These are phyloP conservation scores for Peribatodes rhomboidaria DNA, from an alignment of 2,888 invertebrate species.

Conservation along the genomic window DNA sequence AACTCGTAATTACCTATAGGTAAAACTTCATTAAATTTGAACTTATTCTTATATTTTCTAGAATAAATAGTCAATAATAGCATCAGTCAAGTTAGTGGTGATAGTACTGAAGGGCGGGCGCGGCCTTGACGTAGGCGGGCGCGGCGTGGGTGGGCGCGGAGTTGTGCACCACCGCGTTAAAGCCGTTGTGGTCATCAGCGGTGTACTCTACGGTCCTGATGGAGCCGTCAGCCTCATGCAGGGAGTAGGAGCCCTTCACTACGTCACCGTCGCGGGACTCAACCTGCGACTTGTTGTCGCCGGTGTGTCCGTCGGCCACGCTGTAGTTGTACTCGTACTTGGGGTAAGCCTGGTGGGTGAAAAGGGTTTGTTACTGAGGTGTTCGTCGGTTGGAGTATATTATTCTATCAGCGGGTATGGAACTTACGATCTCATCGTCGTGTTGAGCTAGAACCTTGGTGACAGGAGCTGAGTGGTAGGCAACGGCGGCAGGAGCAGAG, in stretches of 20 bases:
- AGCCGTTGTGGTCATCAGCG: constrained; percentile 83
- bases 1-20: not conserved
- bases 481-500: constrained; percentile 52
- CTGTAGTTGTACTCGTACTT: constrained; percentile 85
- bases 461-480: constrained; percentile 51
- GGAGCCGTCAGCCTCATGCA: constrained; percentile 86
- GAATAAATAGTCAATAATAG: constrained; percentile 56
- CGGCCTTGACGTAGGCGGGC: constrained; percentile 70
- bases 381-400: not conserved
- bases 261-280: constrained; percentile 84
- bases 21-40: constrained; percentile 6
- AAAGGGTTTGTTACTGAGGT: constrained; percentile 20
- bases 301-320: constrained; percentile 85
- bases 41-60: constrained; percentile 53
- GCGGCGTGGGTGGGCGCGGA: constrained; percentile 67
- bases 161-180: constrained; percentile 76
- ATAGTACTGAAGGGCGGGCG: constrained; percentile 68
- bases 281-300: constrained; percentile 85
- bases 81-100: constrained; percentile 55
- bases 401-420: not conserved
- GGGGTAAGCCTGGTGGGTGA: constrained; percentile 67
- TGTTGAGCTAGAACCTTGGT: constrained; percentile 57
- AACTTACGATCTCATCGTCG: constrained; percentile 57
- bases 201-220: constrained; percentile 84
- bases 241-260: constrained; percentile 84